Base-by-base conservation (phyloP, 2,797 vertebrate species). In the Oreochromis mossambicus region DNA sequence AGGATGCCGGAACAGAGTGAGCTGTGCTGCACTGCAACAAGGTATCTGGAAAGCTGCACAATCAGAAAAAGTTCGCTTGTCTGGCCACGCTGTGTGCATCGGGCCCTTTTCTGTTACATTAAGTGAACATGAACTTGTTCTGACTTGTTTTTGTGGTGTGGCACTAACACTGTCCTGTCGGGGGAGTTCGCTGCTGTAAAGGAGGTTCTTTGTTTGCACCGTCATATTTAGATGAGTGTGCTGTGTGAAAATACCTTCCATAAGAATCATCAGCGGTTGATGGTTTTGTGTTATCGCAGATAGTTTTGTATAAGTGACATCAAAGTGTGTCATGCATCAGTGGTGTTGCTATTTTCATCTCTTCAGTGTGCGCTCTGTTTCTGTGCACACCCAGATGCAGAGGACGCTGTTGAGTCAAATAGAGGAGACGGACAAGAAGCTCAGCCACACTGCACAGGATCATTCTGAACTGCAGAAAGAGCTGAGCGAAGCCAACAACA, bases 401-500 rank as follows among this genome's bases (percentile, higher is more conserved):
- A 92, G 73, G 38, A 84, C 41, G 3, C 84, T 92, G 66, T 51
- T 93, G 50, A 91, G 82, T 80, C 94, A 96, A 87, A 92, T 90
- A 41, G 92, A 95, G 19, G 93, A 96, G 55, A 80, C 93, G 50
- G 94, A 92, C 24, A 92, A 95, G 78, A 95, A 73, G 52, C 88
- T 95, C 8, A 89, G 80, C 4, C 66, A 83, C 5, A 91, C 83
- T 3, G 48, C 83, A 14, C 90, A 86, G 56, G 86, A 83, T 70
- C 91, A 92, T 9, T 84, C 78, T 32, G 92, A 92, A 6, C 81
- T 97, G 75, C 93, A 96, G 17, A 92, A 96, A 11, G 91, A 96
- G 79, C 93, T 96, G 80, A 92, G 89, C 24, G 93, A 95, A 10
- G 94, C 96, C 2, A 94, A 93, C 68, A 94, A 93, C 70, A 95